phyloP scores from a whole-genome alignment of 2,113 vertebrate species.

The Coreoperca whiteheadi region DNA sequence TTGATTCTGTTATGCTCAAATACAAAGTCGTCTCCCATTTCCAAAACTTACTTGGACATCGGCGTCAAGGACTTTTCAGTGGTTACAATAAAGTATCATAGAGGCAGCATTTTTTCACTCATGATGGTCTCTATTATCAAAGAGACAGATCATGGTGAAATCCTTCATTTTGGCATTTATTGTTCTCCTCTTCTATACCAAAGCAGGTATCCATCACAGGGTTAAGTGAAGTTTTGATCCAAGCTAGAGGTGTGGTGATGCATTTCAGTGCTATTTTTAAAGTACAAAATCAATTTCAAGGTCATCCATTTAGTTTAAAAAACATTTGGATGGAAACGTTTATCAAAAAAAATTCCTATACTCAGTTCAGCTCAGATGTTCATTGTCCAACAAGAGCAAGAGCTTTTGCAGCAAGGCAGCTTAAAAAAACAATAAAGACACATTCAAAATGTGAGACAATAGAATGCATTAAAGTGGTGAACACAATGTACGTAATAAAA shows the following conservation, averaged over 20 bases:
- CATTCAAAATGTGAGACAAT: not conserved
- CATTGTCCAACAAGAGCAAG: not conserved
- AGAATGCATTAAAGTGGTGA: not conserved
- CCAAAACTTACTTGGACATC: slow-evolving; percentile 50
- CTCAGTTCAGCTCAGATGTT: not conserved
- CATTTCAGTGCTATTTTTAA: not conserved
- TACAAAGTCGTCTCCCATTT: slow-evolving; percentile 52
- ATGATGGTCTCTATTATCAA: slow-evolving; percentile 34
- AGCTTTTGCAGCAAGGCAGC: not conserved
- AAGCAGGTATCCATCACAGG: slow-evolving; percentile 34
- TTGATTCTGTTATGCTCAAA: slow-evolving; percentile 54
- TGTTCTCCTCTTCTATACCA: slow-evolving; percentile 29
- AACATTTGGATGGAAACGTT: not conserved
- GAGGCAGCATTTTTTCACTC: slow-evolving; percentile 14
- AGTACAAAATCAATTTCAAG: slow-evolving; percentile 10
- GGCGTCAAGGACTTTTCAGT: slow-evolving; percentile 67
- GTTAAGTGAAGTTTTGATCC: slow-evolving; percentile 37
- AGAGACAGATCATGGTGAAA: slow-evolving; percentile 55
- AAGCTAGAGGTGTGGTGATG: not conserved
- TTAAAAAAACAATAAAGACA: not conserved
- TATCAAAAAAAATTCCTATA: not conserved
- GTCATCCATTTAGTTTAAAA: slow-evolving; percentile 6
- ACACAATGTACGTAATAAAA: not conserved
- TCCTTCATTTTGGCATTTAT: slow-evolving; percentile 60
- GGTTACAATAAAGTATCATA: slow-evolving; percentile 48